Evolutionary conservation across 2,113 vertebrate species (phyloP).

Genomic region (Hipposideros armiger): DNA sequence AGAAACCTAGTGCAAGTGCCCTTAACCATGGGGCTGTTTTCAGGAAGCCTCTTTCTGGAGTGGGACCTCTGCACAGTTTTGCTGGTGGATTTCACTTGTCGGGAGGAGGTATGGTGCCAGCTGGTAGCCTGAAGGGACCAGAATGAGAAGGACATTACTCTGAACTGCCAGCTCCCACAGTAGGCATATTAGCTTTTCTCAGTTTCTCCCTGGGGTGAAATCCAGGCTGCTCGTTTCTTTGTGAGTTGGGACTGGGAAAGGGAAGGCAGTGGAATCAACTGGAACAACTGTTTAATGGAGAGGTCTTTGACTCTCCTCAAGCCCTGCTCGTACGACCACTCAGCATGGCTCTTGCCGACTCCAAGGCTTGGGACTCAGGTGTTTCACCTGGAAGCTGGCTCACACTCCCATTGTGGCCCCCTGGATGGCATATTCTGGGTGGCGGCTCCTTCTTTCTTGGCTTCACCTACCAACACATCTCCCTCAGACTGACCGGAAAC

Average conservation of each 20-base stretch:
- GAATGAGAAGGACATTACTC: neutral
- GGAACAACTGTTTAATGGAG: neutral
- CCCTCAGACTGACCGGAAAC: neutral
- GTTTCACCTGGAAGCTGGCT: neutral
- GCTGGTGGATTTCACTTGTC: neutral
- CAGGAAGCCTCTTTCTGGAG: neutral
- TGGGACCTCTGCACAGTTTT: neutral
- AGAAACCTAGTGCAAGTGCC: neutral
- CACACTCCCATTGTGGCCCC: accelerated
- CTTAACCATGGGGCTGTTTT: neutral
- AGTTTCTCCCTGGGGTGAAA: neutral
- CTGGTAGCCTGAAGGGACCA: neutral
- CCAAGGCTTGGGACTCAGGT: no score
- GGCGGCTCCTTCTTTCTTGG: neutral
- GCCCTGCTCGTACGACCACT: neutral
- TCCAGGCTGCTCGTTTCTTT: neutral
- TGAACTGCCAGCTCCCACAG: neutral
- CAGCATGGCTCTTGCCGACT: no score
- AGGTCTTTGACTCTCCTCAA: neutral
- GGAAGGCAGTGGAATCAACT: neutral
- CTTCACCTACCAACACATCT: neutral
- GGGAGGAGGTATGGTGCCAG: neutral
- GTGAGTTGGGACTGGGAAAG: neutral
- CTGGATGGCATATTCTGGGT: neutral
- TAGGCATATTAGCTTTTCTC: no score